A percentile compares a stretch with the other conserved stretches of the same genome.
Evolutionary conservation across 2,113 vertebrate species (phyloP).

Genomic region (Thryonomys swinderianus): DNA sequence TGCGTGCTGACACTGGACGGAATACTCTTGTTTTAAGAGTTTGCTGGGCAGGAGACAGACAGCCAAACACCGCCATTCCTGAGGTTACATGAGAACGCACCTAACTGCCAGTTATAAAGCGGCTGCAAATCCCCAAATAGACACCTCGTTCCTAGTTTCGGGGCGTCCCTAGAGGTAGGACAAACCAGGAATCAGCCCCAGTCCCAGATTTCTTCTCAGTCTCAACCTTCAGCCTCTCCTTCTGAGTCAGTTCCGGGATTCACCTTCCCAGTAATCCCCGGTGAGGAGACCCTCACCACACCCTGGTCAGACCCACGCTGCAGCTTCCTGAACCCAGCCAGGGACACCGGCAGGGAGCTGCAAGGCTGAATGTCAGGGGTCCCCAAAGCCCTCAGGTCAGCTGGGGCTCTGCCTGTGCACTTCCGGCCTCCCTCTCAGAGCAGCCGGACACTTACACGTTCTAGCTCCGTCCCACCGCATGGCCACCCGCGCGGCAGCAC

Average conservation of each 20-base stretch:
- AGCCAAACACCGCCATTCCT: background rate
- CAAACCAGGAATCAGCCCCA: background rate
- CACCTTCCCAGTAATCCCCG: background rate
- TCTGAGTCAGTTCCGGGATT: background rate
- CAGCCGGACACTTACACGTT: background rate
- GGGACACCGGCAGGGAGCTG: background rate
- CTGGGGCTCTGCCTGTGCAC: background rate
- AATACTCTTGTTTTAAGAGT: background rate
- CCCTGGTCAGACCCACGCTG: background rate
- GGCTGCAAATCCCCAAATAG: conserved; percentile 19
- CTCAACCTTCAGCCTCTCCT: background rate
- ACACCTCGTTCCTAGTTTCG: background rate
- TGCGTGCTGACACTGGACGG: background rate
- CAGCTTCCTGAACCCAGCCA: background rate
- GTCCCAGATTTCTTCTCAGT: background rate
- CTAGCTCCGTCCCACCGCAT: background rate
- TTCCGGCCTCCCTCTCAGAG: background rate
- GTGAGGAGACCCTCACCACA: background rate
- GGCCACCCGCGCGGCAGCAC: too few relatives aligned
- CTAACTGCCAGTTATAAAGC: conserved; percentile 64
- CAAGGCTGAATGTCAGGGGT: background rate
- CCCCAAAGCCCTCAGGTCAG: background rate
- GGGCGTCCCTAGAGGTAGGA: background rate
- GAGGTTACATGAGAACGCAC: background rate
- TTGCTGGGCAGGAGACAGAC: background rate